Evolutionary conservation across 2,888 invertebrate genomes (phyloP).

Genomic region (Synergus gifuensis): DNA sequence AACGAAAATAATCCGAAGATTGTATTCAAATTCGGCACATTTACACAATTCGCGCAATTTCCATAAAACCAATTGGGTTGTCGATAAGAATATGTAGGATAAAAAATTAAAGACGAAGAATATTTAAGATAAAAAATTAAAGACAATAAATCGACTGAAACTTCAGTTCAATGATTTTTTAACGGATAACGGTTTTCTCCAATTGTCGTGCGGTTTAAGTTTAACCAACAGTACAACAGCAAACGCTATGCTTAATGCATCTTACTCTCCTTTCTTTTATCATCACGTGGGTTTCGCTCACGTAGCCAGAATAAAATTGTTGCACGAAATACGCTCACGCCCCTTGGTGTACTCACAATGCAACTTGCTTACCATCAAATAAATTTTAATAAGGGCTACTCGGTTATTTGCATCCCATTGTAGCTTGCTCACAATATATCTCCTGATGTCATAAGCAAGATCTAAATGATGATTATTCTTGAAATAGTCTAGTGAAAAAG

Average conservation of each 20-base stretch:
- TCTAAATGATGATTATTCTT: background rate
- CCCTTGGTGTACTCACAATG: slow-evolving; percentile 9
- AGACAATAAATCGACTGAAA: too few species aligned
- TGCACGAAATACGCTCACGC: background rate
- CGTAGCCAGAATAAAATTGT: slow-evolving; percentile 19
- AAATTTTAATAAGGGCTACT: slow-evolving; percentile 39
- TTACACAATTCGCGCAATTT: too few species aligned
- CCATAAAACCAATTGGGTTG: too few species aligned
- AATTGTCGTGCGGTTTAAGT: background rate
- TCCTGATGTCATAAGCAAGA: background rate
- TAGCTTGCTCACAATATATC: background rate
- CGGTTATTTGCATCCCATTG: slow-evolving; percentile 36
- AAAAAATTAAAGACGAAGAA: too few species aligned
- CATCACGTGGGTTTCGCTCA: slow-evolving; percentile 1
- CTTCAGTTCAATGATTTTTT: too few species aligned
- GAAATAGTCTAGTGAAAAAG: background rate
- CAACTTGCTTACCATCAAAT: slow-evolving; percentile 6
- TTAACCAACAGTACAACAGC: slow-evolving; percentile 6
- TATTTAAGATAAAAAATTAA: too few species aligned
- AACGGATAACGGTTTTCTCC: background rate
- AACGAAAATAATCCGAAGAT: too few species aligned
- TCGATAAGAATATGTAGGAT: too few species aligned
- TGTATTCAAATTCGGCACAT: too few species aligned
- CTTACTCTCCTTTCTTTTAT: slow-evolving; percentile 5
- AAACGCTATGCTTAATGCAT: slow-evolving; percentile 16